Evolutionary conservation across 2,797 vertebrate species (phyloP), one percentile per base, ranked within the genome.

Genomic region (Telmatherina bonti): DNA sequence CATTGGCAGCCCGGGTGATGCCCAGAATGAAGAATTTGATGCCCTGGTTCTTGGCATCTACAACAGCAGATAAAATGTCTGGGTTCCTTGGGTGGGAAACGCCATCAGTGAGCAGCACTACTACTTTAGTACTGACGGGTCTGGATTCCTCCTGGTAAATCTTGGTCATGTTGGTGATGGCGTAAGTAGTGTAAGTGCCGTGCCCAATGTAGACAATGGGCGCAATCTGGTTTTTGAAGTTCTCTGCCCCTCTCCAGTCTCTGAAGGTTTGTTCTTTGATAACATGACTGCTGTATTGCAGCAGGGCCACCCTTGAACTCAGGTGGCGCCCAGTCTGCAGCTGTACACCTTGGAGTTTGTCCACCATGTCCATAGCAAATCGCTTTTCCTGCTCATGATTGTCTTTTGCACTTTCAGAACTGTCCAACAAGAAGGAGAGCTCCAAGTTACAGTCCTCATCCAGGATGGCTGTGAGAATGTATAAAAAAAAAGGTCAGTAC

Each of bases 211-310:
- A 96, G 56, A 91, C 26, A 56, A 97, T 95, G 55, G 96, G 94
- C 38, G 86, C 57, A 45, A 96, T 81, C 35, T 71, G 93, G 57
- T 74, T 88, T 92, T 95, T 96, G 89, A 98, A 98, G 80, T 93
- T 92, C 45, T 96, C 95, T 0, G 87, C 81, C 57, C 95, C 96
- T 74, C 82, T 93, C 97, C 97, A 98, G 73, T 96, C 93, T 63
- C 74, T 93, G 86, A 98, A 96, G 20, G 93, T 94, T 84, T 97
- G 96, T 80, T 97, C 96, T 33, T 93, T 94, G 74, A 92, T 92
- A 22, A 98, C 96, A 0, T 96, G 95, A 73, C 96, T 98, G 91
- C 97, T 98, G 85, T 97, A 98, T 93, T 98, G 97, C 53, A 98
- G 91, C 72, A 98, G 85, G 30, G 96, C 95, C 72, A 94, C 95